phyloP scores from a whole-genome alignment of 2,888 invertebrate species.

The Euplagia quadripunctaria region DNA sequence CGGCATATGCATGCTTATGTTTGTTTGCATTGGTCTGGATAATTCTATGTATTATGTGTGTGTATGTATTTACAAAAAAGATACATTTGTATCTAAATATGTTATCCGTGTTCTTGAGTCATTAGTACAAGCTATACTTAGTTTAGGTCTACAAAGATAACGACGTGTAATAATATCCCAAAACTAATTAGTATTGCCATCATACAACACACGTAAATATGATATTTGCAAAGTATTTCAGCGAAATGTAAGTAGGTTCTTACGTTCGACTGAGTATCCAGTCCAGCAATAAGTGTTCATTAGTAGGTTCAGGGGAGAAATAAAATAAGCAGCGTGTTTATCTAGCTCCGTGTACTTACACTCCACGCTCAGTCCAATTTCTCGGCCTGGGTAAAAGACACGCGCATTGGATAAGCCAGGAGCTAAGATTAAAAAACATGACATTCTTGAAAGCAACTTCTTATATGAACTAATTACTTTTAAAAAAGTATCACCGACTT shows the following conservation, averaged over 20 bases:
- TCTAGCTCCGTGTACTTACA: conserved; percentile 27
- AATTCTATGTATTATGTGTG: too few relatives aligned
- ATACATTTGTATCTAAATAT: too few relatives aligned
- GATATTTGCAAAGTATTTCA: not conserved
- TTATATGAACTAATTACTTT: too few relatives aligned
- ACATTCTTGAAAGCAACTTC: not conserved
- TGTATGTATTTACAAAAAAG: too few relatives aligned
- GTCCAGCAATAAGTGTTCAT: conserved; percentile 42
- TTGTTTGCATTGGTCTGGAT: too few relatives aligned
- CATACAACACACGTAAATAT: not conserved
- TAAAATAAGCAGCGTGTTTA: conserved; percentile 44
- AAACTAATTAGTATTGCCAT: not conserved
- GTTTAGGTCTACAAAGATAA: not conserved
- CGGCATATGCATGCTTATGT: too few relatives aligned
- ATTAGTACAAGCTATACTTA: not conserved
- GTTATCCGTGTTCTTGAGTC: too few relatives aligned
- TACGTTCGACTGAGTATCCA: not conserved
- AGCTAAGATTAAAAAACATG: conserved; percentile 19
- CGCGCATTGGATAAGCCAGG: conserved; percentile 27
- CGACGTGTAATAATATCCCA: not conserved
- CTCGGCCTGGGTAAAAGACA: conserved; percentile 40
- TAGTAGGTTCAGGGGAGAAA: conserved; percentile 38
- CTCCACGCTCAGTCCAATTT: conserved; percentile 38
- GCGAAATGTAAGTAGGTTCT: not conserved
- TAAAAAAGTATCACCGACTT: too few relatives aligned